phyloP scores from a whole-genome alignment of 1,140 invertebrate genomes.

The Diachasmimorpha longicaudata region DNA sequence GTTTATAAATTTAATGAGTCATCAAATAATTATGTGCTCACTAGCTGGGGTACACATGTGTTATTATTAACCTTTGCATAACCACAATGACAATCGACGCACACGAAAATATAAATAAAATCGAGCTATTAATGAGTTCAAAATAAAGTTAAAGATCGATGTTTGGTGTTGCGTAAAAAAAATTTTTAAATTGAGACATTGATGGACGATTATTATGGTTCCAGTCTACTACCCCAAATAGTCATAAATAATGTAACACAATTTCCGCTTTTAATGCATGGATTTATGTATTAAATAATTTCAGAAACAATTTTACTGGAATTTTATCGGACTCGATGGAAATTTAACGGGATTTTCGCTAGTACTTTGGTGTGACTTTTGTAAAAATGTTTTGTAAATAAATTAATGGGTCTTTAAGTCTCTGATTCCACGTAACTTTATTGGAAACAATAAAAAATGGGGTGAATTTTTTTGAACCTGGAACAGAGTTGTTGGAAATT shows the following conservation, averaged over 20 bases:
- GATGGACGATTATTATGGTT: background rate
- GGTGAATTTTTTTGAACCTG: too few species aligned
- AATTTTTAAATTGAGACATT: background rate
- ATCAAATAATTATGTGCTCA: background rate
- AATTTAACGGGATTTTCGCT: too few species aligned
- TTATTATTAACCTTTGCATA: too few species aligned
- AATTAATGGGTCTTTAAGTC: too few species aligned
- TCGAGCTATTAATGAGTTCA: background rate
- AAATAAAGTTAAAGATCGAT: background rate
- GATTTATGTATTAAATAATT: background rate
- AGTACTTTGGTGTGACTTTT: too few species aligned
- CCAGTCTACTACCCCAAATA: background rate
- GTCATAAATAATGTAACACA: background rate
- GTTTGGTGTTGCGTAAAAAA: background rate
- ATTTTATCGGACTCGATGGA: too few species aligned
- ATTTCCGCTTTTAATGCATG: background rate
- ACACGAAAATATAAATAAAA: background rate
- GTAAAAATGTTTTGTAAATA: too few species aligned
- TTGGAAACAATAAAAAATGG: too few species aligned
- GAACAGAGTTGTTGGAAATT: too few species aligned
- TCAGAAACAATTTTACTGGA: background rate
- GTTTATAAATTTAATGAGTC: background rate
- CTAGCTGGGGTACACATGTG: background rate
- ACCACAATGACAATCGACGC: too few species aligned
- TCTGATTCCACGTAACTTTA: too few species aligned